phyloP scores from a whole-genome alignment of 2,888 invertebrate species.

The Phasia obesa region DNA sequence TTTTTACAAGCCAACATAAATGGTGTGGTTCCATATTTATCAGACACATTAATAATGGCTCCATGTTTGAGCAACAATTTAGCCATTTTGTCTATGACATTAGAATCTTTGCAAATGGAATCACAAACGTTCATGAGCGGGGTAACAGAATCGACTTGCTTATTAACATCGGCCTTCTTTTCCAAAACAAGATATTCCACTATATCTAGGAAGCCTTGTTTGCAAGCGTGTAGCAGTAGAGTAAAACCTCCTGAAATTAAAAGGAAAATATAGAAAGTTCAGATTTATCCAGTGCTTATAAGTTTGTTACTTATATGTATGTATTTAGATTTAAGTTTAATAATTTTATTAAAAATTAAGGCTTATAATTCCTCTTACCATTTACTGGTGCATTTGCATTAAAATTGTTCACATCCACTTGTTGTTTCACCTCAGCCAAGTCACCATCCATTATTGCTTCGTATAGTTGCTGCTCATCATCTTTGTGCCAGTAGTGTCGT shows the following conservation, averaged over 20 bases:
- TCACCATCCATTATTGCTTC: conserved; percentile 75
- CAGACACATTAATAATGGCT: conserved; percentile 78
- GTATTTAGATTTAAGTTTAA: neutral
- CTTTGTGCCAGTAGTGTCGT: conserved; percentile 36
- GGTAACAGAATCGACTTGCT: conserved; percentile 77
- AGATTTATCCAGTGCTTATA: neutral
- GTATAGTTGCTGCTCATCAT: conserved; percentile 74
- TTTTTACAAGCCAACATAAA: conserved; percentile 80
- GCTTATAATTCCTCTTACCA: conserved; percentile 53
- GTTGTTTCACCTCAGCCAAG: conserved; percentile 71
- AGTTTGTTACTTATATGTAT: neutral
- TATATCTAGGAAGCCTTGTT: conserved; percentile 76
- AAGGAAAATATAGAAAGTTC: too few species aligned
- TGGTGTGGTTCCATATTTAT: conserved; percentile 80
- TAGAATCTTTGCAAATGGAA: conserved; percentile 71
- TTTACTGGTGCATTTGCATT: conserved; percentile 73
- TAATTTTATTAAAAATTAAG: neutral
- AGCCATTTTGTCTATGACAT: conserved; percentile 75
- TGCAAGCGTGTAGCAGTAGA: conserved; percentile 77
- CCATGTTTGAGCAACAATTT: conserved; percentile 76
- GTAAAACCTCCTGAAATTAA: conserved; percentile 72
- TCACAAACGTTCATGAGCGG: conserved; percentile 79
- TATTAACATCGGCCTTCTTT: conserved; percentile 77
- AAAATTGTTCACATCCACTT: conserved; percentile 73
- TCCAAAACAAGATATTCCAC: conserved; percentile 76